Evolutionary conservation across 1,140 invertebrate species (phyloP).

Genomic region (Triops longicaudatus): DNA sequence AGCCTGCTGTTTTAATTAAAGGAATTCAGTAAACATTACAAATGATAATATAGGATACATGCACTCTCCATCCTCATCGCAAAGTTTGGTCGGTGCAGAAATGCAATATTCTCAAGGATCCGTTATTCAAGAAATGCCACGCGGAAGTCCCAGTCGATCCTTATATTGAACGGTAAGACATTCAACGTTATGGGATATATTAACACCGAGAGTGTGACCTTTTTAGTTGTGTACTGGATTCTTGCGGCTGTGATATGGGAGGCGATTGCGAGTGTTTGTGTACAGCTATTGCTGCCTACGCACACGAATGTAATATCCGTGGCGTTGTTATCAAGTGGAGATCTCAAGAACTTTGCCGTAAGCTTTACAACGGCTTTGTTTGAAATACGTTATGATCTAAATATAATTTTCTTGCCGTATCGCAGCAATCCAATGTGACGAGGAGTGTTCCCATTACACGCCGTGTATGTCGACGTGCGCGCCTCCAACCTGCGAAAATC

Average conservation of each 20-base stretch:
- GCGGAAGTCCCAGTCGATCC: slow-evolving; percentile 60
- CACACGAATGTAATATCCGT: slow-evolving; percentile 61
- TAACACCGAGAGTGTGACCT: slow-evolving; percentile 1
- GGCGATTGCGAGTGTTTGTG: slow-evolving; percentile 85
- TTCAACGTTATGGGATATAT: slow-evolving; percentile 10
- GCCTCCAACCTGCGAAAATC: slow-evolving; percentile 70
- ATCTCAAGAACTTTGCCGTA: slow-evolving; percentile 68
- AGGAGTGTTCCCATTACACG: slow-evolving; percentile 63
- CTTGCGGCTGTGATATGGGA: slow-evolving; percentile 78
- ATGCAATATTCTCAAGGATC: slow-evolving; percentile 63
- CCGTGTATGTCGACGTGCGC: slow-evolving; percentile 74
- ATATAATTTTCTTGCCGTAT: slow-evolving; percentile 6
- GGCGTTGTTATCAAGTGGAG: slow-evolving; percentile 63
- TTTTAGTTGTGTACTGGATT: slow-evolving; percentile 61
- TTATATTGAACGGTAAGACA: slow-evolving; percentile 47
- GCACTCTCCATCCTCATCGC: slow-evolving; percentile 59
- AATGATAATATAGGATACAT: no score
- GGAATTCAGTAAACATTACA: no score
- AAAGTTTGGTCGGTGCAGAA: slow-evolving; percentile 64
- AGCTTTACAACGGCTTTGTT: slow-evolving; percentile 39
- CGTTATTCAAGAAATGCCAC: slow-evolving; percentile 66
- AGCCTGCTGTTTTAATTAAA: no score
- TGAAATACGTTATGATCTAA: background rate
- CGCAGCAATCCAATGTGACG: slow-evolving; percentile 76
- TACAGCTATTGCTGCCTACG: slow-evolving; percentile 75